These are phyloP conservation scores for Plutella xylostella DNA, from an alignment of 2,888 invertebrate species.

Conservation along the genomic window DNA sequence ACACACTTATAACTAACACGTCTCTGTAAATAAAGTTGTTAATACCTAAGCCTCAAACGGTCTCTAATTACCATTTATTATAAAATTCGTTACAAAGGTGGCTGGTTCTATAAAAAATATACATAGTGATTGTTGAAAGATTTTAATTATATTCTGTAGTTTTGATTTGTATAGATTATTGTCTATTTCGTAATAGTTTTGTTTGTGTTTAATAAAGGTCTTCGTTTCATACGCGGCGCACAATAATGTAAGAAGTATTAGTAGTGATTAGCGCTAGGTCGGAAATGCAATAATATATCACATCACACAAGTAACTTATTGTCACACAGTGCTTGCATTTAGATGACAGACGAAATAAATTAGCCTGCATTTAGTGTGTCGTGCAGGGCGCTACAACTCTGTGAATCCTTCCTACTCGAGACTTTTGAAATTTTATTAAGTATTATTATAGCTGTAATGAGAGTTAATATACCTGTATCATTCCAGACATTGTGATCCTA, in stretches of 20 bases:
- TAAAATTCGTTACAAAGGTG: constrained; percentile 25
- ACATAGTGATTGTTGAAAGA: constrained; percentile 36
- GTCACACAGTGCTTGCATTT: constrained; percentile 12
- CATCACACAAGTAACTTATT: not conserved
- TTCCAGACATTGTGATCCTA: constrained; percentile 46
- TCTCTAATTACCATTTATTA: constrained; percentile 30
- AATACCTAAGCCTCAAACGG: constrained; percentile 32
- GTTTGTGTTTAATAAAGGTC: too few species aligned
- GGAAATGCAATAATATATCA: not conserved
- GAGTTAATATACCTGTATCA: not conserved
- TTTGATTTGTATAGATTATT: constrained; percentile 22
- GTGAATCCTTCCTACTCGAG: not conserved
- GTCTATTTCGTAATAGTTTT: constrained; percentile 12
- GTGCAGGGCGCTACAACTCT: not conserved
- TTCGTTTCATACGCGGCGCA: too few species aligned
- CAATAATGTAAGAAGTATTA: too few species aligned
- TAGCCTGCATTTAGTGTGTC: constrained; percentile 16
- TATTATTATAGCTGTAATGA: constrained; percentile 19
- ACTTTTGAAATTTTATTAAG: constrained; percentile 15
- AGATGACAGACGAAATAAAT: constrained; percentile 6
- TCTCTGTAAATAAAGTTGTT: constrained; percentile 53
- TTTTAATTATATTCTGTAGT: constrained; percentile 33
- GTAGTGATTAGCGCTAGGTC: not conserved
- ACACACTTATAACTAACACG: too few species aligned
- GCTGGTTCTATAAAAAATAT: constrained; percentile 29